These are phyloP conservation scores for Miltochrista miniata DNA, from an alignment of 2,888 invertebrate genomes.

Conservation along the genomic window DNA sequence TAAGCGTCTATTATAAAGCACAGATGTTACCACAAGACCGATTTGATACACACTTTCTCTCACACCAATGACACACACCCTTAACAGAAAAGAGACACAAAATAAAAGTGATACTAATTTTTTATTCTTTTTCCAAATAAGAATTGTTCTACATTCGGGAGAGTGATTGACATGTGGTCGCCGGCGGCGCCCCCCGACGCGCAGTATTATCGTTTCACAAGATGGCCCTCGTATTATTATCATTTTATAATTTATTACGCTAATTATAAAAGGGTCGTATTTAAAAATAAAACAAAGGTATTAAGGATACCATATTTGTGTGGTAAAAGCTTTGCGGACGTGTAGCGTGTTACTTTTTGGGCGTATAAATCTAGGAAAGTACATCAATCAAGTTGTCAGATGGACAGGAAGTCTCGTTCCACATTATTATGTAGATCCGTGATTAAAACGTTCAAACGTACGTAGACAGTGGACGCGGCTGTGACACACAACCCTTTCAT, in stretches of 20 bases:
- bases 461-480: constrained; percentile 70
- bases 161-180: constrained; percentile 83
- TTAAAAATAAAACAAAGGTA: constrained; percentile 81
- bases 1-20: constrained; percentile 82
- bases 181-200: constrained; percentile 75
- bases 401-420: constrained; percentile 75
- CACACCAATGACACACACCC: constrained; percentile 41
- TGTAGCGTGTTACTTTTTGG: constrained; percentile 73
- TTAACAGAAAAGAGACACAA: constrained; percentile 58
- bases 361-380: constrained; percentile 78
- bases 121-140: constrained; percentile 78
- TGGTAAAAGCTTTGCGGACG: constrained; percentile 73
- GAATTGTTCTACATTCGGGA: constrained; percentile 81
- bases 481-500: constrained; percentile 64
- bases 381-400: constrained; percentile 82
- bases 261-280: constrained; percentile 80
- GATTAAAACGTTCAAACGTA: constrained; percentile 76
- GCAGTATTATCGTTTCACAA: constrained; percentile 75
- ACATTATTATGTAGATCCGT: constrained; percentile 79
- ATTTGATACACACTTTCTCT: constrained; percentile 64
- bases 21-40: constrained; percentile 80
- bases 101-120: constrained; percentile 77
- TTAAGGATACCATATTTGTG: constrained; percentile 69
- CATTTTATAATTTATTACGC: constrained; percentile 83
- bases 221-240: constrained; percentile 80